Evolutionary conservation across 2,888 invertebrate species (phyloP), one percentile per base, ranked within the genome.

Genomic region (Apantesis nais): DNA sequence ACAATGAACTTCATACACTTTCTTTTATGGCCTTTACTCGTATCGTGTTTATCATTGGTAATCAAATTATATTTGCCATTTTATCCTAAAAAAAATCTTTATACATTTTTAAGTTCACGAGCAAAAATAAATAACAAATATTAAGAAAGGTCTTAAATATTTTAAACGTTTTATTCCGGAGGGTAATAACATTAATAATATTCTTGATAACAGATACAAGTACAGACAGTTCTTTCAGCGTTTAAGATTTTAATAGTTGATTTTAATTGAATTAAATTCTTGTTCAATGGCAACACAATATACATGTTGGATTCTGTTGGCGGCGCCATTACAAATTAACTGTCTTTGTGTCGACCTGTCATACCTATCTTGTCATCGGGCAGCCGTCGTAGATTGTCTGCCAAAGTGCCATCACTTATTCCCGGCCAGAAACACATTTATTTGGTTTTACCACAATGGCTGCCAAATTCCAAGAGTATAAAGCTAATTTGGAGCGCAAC

Each of bases 401-500:
- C 85, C 81, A 78, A 84, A 86, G 86, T 88, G 86, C 87, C 87
- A 88, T 84, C 86, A 83, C 83, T 78, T 80, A 85, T 85, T 64
- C 67, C 62, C 63, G 67, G 34, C 84, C 81, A 85, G 76, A 81
- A 85, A 85, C 77, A 69, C 69, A 48, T 74, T 83, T 79, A 77
- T 84, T 79, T 66, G 80, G 79, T 80, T 67, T 72, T 74, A 79
- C 73, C 85, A 92, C 86, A 86, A 95, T 95, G 94, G 88, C 90
- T 88, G 85, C 91, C 83, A 95, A 91, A 91, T 86, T 95, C 68
- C 89, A 90, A 82, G 94, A 94, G 84, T 93, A 92, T 79, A 97
- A 96, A 86, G 96, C 96, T 63, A 91, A 95, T 22, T 86, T 98
- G 71, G 96, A 97, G 67, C 95, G 94, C 76, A 92, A 95, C 39